These are phyloP conservation scores for Neopipo cinnamomea DNA, from an alignment of 2,113 vertebrate species.

Conservation along the genomic window DNA sequence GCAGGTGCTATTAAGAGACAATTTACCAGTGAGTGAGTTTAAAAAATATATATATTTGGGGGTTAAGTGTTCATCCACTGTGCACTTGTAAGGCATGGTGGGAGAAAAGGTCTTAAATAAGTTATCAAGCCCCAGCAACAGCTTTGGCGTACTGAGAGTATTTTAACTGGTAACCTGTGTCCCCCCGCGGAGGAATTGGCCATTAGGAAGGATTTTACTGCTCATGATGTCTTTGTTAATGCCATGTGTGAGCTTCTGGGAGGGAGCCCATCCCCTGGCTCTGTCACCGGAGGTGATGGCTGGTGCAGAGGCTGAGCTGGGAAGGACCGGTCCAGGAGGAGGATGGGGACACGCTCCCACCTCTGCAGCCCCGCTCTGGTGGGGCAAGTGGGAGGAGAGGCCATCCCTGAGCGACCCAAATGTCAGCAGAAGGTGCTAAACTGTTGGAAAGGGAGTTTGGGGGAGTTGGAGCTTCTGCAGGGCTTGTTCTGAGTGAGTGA, in stretches of 20 bases:
- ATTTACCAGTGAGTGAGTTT: not conserved
- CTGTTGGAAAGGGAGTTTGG: not conserved
- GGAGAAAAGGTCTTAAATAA: not conserved
- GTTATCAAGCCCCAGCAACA: not conserved
- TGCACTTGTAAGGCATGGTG: not conserved
- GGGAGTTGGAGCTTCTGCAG: not conserved
- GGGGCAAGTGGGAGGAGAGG: not conserved
- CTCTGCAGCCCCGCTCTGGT: not conserved
- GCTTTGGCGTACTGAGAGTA: not conserved
- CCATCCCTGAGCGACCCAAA: not conserved
- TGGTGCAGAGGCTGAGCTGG: not conserved
- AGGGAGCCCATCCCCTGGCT: not conserved
- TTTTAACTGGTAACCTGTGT: not conserved
- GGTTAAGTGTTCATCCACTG: not conserved
- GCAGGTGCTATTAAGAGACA: not conserved
- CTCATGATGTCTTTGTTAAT: not conserved
- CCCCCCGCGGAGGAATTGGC: not conserved
- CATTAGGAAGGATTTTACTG: not conserved
- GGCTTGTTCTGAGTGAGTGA: rapidly evolving
- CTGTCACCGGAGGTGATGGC: not conserved
- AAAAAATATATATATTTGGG: not conserved
- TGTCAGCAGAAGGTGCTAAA: not conserved
- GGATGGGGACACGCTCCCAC: not conserved
- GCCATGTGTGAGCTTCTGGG: not conserved
- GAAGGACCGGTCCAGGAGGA: not conserved